phyloP scores from a whole-genome alignment of 2,888 invertebrate species.

The Lamproptera curius region DNA sequence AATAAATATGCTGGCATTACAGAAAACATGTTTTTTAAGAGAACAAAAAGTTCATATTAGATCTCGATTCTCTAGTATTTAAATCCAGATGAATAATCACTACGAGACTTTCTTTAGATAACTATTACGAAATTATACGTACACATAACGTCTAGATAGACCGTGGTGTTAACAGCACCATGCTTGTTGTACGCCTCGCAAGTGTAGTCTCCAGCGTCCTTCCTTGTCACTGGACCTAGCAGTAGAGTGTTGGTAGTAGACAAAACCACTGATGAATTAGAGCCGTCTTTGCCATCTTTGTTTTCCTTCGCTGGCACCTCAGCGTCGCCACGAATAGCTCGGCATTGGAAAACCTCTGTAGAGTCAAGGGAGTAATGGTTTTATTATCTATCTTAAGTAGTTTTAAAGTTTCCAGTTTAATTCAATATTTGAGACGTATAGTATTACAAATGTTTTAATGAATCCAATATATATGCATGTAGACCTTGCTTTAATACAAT shows the following conservation, averaged over 20 bases:
- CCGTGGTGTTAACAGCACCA: conserved; percentile 83
- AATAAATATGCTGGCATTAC: neutral
- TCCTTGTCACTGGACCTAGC: conserved; percentile 81
- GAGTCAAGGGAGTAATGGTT: too few species aligned
- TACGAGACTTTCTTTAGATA: too few species aligned
- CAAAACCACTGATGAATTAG: conserved; percentile 52
- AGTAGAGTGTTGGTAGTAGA: conserved; percentile 67
- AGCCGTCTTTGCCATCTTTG: conserved; percentile 40
- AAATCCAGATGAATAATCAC: too few species aligned
- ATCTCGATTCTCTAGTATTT: too few species aligned
- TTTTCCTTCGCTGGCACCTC: conserved; percentile 65
- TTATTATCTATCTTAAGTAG: too few species aligned
- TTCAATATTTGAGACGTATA: too few species aligned
- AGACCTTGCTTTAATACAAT: too few species aligned
- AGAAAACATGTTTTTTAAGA: neutral
- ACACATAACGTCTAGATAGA: conserved; percentile 91
- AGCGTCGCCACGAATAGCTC: conserved; percentile 84
- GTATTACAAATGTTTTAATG: too few species aligned
- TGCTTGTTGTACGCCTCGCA: conserved; percentile 90
- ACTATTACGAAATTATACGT: neutral
- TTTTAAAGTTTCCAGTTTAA: too few species aligned
- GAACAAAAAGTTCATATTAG: neutral
- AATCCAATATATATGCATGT: too few species aligned
- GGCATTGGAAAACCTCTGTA: conserved; percentile 83
- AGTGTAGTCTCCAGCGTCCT: conserved; percentile 86